Base-by-base conservation (phyloP, 2,888 invertebrate genomes). In the Amiota communis region DNA sequence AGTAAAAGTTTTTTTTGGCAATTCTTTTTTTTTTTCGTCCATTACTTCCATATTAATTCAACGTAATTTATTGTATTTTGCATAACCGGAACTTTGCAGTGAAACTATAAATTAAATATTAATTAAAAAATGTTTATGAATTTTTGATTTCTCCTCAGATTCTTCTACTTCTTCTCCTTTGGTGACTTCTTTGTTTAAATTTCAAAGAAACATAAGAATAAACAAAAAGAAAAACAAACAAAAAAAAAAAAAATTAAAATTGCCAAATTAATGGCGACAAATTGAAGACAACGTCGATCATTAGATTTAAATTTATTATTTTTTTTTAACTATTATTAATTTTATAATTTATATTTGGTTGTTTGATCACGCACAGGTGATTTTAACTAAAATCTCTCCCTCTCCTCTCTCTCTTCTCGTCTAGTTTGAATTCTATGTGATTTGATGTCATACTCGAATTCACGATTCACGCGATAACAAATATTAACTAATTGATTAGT, bases 401-500 rank as follows among this genome's bases (percentile, higher is more conserved):
- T 36, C 0, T 36, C 23, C 1, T n/a, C 23, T 23, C 23, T 23
- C 23, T 23, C 36, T 36, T 36, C 6, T 36, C 36, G 36, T 6
- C 36, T 36, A 36, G 2, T 23, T 23, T 23, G 23, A 23, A 23
- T 23, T 23, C 1, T 23, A 2, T 23, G 23, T 23, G 23, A 23
- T 23, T 23, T 23, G 23, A 2, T 23, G 23, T 23, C 23, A 23
- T 3, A 2, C 6, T 36, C 36, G 8, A 36, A 36, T 36, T 6
- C 36, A 36, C 36, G 36, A 6, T 6, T 71, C 73, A 51, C 67
- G 68, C 73, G 73, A 73, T 61, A 63, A 36, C 71, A 80, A 81
- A 80, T 79, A 72, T 79, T 76, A 72, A 36, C 70, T 73, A 75
- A 79, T 78, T 72, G 78, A 77, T 74, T 78, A 68, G 72, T 79